Percentiles rank a stretch among this genome's conserved stretches.
Conservation (phyloP, 2,888 invertebrate genomes). For the Hirudinaria manillensis region DNA sequence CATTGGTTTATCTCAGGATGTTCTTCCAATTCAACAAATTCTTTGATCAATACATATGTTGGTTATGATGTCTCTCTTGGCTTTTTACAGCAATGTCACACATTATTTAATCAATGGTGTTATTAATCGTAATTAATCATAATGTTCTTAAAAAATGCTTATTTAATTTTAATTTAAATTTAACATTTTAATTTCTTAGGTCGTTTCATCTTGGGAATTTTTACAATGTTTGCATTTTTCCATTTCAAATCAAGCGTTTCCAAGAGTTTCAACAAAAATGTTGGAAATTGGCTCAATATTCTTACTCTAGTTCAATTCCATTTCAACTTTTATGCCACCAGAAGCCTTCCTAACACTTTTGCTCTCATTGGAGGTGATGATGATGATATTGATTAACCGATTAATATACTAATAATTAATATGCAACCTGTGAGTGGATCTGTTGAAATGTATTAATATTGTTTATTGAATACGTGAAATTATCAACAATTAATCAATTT, state of each 20-base stretch:
- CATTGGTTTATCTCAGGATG: constrained; percentile 60
- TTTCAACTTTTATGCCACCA: constrained; percentile 90
- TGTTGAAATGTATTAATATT: not conserved
- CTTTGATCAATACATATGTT: constrained; percentile 70
- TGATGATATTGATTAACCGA: not conserved
- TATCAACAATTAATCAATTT: not conserved
- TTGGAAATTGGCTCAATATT: constrained; percentile 58
- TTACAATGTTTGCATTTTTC: constrained; percentile 70
- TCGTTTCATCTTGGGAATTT: constrained; percentile 69
- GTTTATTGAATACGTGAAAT: not conserved
- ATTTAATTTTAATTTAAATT: too few species aligned
- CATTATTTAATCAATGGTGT: too few species aligned
- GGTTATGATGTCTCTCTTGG: constrained; percentile 24
- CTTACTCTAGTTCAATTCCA: constrained; percentile 90
- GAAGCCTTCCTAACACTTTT: constrained; percentile 90
- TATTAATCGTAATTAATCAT: too few species aligned
- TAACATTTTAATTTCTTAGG: constrained; percentile 62
- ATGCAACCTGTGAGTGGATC: not conserved
- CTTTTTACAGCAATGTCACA: too few species aligned
- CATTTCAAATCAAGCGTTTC: constrained; percentile 69
- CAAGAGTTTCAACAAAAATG: constrained; percentile 70
- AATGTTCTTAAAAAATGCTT: too few species aligned
- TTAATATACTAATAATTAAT: not conserved
- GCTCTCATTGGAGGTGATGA: constrained; percentile 77
- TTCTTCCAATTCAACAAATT: constrained; percentile 66